Percentiles rank a stretch among this genome's conserved stretches.
phyloP scores from a whole-genome alignment of 2,797 vertebrate species.

The Xenops minutus region DNA sequence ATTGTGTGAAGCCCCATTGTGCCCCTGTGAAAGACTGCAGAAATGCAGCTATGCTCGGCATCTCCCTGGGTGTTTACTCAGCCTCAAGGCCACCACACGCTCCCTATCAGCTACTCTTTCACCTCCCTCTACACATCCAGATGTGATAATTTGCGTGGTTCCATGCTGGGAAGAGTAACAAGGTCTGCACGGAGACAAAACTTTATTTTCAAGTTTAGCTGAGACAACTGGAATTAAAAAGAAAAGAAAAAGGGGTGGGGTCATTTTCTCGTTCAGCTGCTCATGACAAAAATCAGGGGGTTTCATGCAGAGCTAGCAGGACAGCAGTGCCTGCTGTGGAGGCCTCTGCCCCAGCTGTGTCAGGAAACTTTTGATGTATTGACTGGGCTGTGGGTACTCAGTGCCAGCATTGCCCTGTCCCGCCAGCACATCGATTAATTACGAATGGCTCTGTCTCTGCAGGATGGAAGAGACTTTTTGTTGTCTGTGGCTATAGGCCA shows the following conservation, averaged over 20 bases:
- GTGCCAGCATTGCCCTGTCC: background rate
- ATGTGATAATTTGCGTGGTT: background rate
- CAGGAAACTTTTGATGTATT: background rate
- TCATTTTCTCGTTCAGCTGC: background rate
- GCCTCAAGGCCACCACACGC: background rate
- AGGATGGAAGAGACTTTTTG: background rate
- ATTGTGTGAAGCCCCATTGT: fast-evolving
- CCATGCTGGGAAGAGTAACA: background rate
- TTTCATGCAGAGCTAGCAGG: background rate
- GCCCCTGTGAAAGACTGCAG: background rate
- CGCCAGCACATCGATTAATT: fast-evolving
- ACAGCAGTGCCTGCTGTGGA: background rate
- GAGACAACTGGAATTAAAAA: background rate
- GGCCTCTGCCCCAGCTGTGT: fast-evolving
- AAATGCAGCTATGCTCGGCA: background rate
- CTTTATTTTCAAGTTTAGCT: background rate
- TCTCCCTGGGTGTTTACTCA: background rate
- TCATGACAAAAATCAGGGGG: background rate
- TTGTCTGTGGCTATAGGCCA: background rate
- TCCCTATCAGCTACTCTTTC: background rate
- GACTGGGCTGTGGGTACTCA: background rate
- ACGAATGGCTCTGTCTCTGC: background rate
- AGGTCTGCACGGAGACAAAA: background rate
- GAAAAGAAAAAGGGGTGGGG: fast-evolving
- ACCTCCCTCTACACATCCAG: background rate